These are phyloP conservation scores for Stichopus chloronotus DNA, from an alignment of 35 echinoderm and acorn worm genomes.

Conservation along the genomic window DNA sequence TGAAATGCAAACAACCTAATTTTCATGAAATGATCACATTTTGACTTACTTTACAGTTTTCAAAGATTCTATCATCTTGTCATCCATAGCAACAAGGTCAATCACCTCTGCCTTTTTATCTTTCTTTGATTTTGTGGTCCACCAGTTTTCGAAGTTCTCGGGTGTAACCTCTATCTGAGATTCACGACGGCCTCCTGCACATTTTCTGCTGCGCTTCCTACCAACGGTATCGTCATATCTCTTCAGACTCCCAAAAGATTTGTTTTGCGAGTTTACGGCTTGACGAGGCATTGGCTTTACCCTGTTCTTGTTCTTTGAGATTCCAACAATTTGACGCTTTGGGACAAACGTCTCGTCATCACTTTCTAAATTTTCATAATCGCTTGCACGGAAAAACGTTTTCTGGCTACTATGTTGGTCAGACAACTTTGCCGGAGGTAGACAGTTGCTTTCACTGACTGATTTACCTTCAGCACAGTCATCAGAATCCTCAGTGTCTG, in stretches of 20 bases:
- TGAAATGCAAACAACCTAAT: too few species aligned
- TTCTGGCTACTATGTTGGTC: neutral
- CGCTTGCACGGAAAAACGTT: neutral
- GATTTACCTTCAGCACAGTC: neutral
- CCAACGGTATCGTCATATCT: neutral
- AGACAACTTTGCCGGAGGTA: too few species aligned
- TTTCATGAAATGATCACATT: neutral
- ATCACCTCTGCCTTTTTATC: neutral
- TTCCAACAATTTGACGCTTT: neutral
- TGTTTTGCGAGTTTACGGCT: neutral
- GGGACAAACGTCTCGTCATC: neutral
- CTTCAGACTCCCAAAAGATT: constrained; percentile 15
- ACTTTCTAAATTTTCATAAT: constrained; percentile 27
- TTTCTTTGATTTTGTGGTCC: constrained; percentile 9
- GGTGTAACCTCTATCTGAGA: constrained; percentile 39
- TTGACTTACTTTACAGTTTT: constrained; percentile 13
- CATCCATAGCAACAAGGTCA: constrained; percentile 6
- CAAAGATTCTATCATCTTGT: neutral
- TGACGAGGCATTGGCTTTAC: neutral
- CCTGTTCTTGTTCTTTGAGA: neutral
- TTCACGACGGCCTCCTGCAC: neutral
- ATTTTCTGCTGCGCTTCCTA: neutral
- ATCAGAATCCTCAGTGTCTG: neutral
- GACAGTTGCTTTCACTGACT: neutral
- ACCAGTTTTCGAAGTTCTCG: neutral